Evolutionary conservation across 1,140 invertebrate genomes (phyloP).

Genomic region (Aphidius gifuensis): DNA sequence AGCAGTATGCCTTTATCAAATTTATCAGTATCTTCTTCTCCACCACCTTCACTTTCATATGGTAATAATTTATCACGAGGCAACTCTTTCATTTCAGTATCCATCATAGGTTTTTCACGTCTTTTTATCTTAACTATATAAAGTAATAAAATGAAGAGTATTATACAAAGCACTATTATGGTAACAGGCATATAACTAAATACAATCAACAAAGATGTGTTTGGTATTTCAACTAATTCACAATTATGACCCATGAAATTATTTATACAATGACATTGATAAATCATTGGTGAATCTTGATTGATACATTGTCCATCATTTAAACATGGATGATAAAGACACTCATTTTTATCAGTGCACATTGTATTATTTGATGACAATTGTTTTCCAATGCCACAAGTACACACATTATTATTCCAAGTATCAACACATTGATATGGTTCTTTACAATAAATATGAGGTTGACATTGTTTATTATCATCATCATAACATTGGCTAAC

Average conservation of each 20-base stretch:
- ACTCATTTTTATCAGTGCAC: slow-evolving; percentile 92
- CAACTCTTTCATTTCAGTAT: slow-evolving; percentile 94
- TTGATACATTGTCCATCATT: slow-evolving; percentile 88
- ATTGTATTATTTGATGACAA: slow-evolving; percentile 84
- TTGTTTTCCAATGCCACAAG: slow-evolving; percentile 89
- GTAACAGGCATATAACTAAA: no score
- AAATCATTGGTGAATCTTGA: slow-evolving; percentile 78
- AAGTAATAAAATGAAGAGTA: slow-evolving; percentile 92
- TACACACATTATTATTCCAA: slow-evolving; percentile 97
- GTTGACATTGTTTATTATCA: slow-evolving; percentile 90
- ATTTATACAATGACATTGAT: slow-evolving; percentile 81
- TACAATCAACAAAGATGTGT: no score
- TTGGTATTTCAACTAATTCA: slow-evolving; percentile 87
- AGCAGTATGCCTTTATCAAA: neutral
- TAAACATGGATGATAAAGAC: slow-evolving; percentile 85
- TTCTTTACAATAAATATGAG: slow-evolving; percentile 78
- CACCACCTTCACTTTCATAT: slow-evolving; percentile 86
- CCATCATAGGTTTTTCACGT: slow-evolving; percentile 88
- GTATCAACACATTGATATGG: slow-evolving; percentile 95
- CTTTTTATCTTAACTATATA: slow-evolving; percentile 91
- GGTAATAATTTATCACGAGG: slow-evolving; percentile 98
- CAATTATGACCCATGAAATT: slow-evolving; percentile 94
- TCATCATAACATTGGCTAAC: slow-evolving; percentile 89
- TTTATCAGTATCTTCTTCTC: neutral
- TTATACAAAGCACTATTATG: slow-evolving; percentile 32